A percentile compares a stretch with the other conserved stretches of the same genome.
Conservation (phyloP, 2,888 invertebrate species). For the Podabrus alpinus region DNA sequence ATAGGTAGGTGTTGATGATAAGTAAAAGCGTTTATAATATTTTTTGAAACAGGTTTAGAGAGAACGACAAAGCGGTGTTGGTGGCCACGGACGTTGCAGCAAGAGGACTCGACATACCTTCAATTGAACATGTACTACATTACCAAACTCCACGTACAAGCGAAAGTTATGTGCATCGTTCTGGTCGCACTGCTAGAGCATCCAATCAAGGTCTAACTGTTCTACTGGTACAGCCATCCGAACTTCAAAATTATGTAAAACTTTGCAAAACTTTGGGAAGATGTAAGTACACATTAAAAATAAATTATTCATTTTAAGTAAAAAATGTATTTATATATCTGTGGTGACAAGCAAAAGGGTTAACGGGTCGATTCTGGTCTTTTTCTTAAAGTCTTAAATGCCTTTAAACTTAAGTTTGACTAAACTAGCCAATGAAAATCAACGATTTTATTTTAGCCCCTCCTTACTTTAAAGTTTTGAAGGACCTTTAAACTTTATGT, state of each 20-base stretch:
- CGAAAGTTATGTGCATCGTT: constrained; percentile 96
- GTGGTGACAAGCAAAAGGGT: background rate
- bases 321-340: background rate
- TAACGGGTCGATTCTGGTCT: too few relatives aligned
- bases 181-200: constrained; percentile 94
- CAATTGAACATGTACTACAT: constrained; percentile 93
- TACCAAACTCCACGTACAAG: constrained; percentile 94
- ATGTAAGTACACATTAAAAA: constrained; percentile 64
- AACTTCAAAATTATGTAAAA: constrained; percentile 77
- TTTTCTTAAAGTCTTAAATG: too few relatives aligned
- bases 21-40: background rate
- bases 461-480: too few relatives aligned
- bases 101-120: constrained; percentile 92
- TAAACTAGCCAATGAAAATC: too few relatives aligned
- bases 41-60: constrained; percentile 65
- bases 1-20: constrained; percentile 61
- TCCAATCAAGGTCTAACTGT: constrained; percentile 87
- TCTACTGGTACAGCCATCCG: constrained; percentile 87
- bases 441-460: too few relatives aligned
- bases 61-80: constrained; percentile 72
- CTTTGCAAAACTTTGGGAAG: constrained; percentile 83
- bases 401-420: too few relatives aligned
- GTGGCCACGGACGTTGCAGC: constrained; percentile 98
- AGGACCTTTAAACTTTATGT: too few relatives aligned
- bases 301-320: background rate